Evolutionary conservation across 1,140 invertebrate species (phyloP).

Genomic region (Drosophila aff.): DNA sequence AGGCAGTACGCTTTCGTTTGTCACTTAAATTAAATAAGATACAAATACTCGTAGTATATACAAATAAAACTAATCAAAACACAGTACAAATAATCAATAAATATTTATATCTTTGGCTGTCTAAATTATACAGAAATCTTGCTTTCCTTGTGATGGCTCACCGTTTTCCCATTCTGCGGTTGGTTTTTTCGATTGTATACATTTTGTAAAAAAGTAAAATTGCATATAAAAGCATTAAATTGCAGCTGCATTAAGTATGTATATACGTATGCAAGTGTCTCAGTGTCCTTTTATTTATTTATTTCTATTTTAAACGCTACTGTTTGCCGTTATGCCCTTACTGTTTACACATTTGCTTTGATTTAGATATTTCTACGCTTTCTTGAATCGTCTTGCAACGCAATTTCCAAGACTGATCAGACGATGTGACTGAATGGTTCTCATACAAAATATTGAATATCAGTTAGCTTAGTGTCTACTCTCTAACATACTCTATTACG

Average conservation of each 20-base stretch:
- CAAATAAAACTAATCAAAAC: slow-evolving; percentile 49
- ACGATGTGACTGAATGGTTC: slow-evolving; percentile 31
- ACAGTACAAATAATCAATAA: slow-evolving; percentile 31
- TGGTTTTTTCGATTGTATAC: slow-evolving; percentile 40
- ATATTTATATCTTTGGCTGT: slow-evolving; percentile 52
- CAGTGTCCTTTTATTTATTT: slow-evolving; percentile 27
- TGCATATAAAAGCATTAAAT: slow-evolving; percentile 48
- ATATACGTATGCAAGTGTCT: slow-evolving; percentile 30
- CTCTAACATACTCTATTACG: slow-evolving; percentile 48
- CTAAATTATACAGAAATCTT: slow-evolving; percentile 22
- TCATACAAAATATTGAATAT: slow-evolving; percentile 61
- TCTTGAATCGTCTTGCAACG: slow-evolving; percentile 50
- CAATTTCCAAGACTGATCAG: slow-evolving; percentile 29
- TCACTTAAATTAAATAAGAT: background rate
- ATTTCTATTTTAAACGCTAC: slow-evolving; percentile 31
- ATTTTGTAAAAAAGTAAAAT: slow-evolving; percentile 57
- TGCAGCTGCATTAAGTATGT: slow-evolving; percentile 37
- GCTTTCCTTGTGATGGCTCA: background rate
- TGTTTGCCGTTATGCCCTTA: slow-evolving; percentile 22
- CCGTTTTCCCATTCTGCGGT: background rate
- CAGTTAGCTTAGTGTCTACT: slow-evolving; percentile 38
- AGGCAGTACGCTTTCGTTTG: slow-evolving; percentile 1
- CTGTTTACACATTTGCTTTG: slow-evolving; percentile 76
- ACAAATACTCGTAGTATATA: background rate
- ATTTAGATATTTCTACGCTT: slow-evolving; percentile 83